Percentiles rank a stretch among this genome's conserved stretches.
Evolutionary conservation across 2,888 invertebrate genomes (phyloP).

Genomic region (Tubulanus polymorphus): DNA sequence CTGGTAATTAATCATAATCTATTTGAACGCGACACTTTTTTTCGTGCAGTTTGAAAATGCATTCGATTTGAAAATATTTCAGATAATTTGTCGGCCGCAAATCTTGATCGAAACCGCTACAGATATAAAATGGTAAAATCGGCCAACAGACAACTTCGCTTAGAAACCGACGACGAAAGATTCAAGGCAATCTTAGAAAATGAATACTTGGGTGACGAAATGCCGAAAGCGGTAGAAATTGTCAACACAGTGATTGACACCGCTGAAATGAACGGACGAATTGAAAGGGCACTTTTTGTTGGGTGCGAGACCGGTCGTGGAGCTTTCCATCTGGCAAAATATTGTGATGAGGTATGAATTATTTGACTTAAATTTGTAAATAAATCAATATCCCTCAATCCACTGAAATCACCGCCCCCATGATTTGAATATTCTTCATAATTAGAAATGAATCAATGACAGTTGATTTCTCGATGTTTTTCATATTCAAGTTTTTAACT

Average conservation of each 20-base stretch:
- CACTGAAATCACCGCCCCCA: too few species aligned
- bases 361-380: background rate
- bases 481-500: too few species aligned
- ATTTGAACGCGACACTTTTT: background rate
- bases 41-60: background rate
- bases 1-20: background rate
- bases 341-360: conserved; percentile 29
- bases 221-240: too few species aligned
- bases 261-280: conserved; percentile 22
- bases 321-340: conserved; percentile 30
- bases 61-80: conserved; percentile 2
- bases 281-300: conserved; percentile 30
- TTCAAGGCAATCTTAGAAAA: conserved; percentile 32
- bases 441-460: too few species aligned
- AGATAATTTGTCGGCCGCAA: conserved; percentile 20
- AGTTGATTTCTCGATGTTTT: too few species aligned
- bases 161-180: conserved; percentile 21
- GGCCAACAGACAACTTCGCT: conserved; percentile 32
- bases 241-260: conserved; percentile 27
- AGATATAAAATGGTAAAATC: conserved; percentile 21
- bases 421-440: too few species aligned
- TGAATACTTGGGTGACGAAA: conserved; percentile 41
- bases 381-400: too few species aligned
- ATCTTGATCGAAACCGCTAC: conserved; percentile 15
- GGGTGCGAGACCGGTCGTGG: conserved; percentile 37